These are phyloP conservation scores for Damaliscus lunatus DNA, from an alignment of 2,113 vertebrate genomes.

Conservation along the genomic window DNA sequence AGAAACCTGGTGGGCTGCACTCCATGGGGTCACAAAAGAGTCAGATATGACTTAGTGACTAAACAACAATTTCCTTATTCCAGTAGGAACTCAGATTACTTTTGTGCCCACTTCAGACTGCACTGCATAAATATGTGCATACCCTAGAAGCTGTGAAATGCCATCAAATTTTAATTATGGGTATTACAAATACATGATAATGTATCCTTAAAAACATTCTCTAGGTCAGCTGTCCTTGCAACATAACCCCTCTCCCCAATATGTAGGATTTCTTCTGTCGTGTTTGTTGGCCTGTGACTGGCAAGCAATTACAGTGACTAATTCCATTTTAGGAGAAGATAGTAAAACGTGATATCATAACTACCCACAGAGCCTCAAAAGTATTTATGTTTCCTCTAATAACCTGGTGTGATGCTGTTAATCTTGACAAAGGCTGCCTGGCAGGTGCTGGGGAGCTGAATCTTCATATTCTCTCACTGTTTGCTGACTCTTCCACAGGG, in stretches of 20 bases:
- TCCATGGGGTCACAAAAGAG: neutral
- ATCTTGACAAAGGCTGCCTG: constrained; percentile 82
- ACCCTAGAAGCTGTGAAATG: neutral
- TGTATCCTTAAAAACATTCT: constrained; percentile 59
- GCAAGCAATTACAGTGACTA: constrained; percentile 89
- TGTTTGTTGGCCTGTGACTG: constrained; percentile 84
- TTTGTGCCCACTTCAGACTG: neutral
- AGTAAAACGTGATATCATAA: constrained; percentile 86
- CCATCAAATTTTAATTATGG: constrained; percentile 44
- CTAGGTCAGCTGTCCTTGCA: constrained; percentile 53
- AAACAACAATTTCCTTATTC: neutral
- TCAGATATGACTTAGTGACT: neutral
- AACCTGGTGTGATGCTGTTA: constrained; percentile 82
- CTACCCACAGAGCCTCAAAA: constrained; percentile 83
- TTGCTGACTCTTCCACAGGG: constrained; percentile 82
- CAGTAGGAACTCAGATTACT: neutral
- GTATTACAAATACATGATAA: constrained; percentile 45
- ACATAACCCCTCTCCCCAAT: constrained; percentile 3
- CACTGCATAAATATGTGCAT: neutral
- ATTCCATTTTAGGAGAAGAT: constrained; percentile 84
- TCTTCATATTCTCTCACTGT: constrained; percentile 80
- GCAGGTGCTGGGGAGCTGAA: constrained; percentile 80
- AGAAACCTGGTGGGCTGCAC: neutral
- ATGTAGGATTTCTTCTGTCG: constrained; percentile 72
- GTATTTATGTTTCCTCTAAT: constrained; percentile 86